phyloP scores from a whole-genome alignment of 2,113 vertebrate genomes.

The Theristicus caerulescens region DNA sequence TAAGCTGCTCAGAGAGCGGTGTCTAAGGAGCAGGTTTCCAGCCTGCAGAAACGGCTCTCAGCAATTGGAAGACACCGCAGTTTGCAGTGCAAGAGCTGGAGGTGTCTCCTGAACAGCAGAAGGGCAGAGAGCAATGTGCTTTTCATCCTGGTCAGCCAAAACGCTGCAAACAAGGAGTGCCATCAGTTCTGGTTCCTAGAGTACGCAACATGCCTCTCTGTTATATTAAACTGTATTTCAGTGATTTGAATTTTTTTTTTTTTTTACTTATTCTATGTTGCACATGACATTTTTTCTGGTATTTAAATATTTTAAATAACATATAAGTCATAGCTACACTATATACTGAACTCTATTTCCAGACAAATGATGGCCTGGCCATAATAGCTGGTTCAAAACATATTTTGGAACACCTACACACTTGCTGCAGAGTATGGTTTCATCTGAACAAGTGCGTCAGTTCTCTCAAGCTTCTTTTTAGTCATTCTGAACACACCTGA shows the following conservation, averaged over 20 bases:
- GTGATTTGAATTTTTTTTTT: background rate
- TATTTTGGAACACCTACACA: background rate
- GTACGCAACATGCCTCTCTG: background rate
- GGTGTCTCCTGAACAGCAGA: background rate
- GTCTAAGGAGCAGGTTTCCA: background rate
- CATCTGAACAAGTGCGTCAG: background rate
- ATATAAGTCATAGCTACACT: background rate
- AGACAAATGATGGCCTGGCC: background rate
- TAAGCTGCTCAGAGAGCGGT: background rate
- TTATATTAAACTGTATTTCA: background rate
- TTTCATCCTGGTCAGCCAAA: background rate
- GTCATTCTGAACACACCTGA: background rate
- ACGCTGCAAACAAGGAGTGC: background rate
- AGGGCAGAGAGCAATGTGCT: background rate
- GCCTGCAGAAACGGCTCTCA: background rate
- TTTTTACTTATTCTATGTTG: background rate
- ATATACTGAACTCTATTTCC: background rate
- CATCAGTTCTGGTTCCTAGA: background rate
- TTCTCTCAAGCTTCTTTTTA: background rate
- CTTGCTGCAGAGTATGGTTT: background rate
- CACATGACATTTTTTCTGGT: background rate
- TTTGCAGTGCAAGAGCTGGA: rapidly evolving
- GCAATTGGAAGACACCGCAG: background rate
- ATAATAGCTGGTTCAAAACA: background rate
- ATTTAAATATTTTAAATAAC: background rate